Percentiles rank a stretch among this genome's conserved stretches.
Evolutionary conservation across 2,797 vertebrate genomes (phyloP).

Genomic region (Apogon hyalosoma): DNA sequence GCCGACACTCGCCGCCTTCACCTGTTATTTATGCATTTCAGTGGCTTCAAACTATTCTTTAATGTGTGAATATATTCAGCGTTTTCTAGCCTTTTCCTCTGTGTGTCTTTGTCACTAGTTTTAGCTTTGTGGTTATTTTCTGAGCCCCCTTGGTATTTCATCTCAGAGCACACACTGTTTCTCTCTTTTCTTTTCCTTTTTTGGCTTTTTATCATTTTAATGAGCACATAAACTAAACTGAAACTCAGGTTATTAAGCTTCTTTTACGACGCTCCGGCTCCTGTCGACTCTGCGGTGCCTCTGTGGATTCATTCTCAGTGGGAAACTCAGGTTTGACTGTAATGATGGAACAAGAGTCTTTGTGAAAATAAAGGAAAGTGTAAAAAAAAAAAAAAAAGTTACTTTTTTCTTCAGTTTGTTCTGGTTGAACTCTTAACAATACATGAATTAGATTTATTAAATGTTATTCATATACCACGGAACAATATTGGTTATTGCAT

Average conservation of each 20-base stretch:
- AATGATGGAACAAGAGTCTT: constrained; percentile 7
- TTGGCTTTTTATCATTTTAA: constrained; percentile 30
- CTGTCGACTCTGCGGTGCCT: background rate
- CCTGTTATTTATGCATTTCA: constrained; percentile 1
- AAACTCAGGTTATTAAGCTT: constrained; percentile 4
- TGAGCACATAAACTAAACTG: constrained; percentile 21
- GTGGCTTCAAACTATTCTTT: background rate
- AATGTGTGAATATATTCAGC: background rate
- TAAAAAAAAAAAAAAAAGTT: constrained; percentile 6
- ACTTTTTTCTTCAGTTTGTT: constrained; percentile 8
- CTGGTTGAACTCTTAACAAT: background rate
- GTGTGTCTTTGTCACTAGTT: background rate
- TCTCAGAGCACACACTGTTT: background rate
- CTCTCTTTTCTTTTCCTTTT: background rate
- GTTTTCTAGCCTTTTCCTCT: background rate
- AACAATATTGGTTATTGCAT: background rate
- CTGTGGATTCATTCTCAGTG: constrained; percentile 8
- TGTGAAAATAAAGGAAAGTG: background rate
- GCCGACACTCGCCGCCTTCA: background rate
- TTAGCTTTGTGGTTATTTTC: background rate
- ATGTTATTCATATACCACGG: background rate
- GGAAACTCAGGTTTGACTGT: constrained; percentile 32
- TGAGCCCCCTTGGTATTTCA: background rate
- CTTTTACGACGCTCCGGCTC: constrained; percentile 18
- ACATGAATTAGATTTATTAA: background rate